These are phyloP conservation scores for Platysteira castanea DNA, from an alignment of 2,113 vertebrate species.

Conservation along the genomic window DNA sequence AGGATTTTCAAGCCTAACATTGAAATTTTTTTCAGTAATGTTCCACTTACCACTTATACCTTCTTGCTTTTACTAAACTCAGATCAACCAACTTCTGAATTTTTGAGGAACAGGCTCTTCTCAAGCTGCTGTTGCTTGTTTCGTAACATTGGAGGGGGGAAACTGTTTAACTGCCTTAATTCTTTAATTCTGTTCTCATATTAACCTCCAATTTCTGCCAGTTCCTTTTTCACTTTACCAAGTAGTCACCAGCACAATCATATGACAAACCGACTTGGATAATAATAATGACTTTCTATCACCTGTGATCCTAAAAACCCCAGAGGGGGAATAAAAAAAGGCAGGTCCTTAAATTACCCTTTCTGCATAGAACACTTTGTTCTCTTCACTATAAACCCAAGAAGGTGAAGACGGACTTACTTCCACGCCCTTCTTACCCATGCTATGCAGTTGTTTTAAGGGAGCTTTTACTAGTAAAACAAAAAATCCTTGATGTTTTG, in stretches of 20 bases:
- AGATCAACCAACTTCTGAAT: neutral
- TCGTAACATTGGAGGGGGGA: neutral
- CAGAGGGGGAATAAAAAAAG: neutral
- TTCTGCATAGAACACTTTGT: neutral
- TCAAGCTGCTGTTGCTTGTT: neutral
- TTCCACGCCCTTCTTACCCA: neutral
- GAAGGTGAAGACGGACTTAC: neutral
- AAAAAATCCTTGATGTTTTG: neutral
- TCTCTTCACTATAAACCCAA: neutral
- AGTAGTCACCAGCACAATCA: neutral
- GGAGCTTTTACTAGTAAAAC: neutral
- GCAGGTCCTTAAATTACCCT: neutral
- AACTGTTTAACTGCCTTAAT: neutral
- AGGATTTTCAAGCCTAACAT: neutral
- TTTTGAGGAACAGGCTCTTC: neutral
- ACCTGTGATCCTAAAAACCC: neutral
- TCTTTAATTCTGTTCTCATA: neutral
- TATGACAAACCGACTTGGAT: neutral
- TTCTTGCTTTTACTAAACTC: neutral
- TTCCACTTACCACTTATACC: neutral
- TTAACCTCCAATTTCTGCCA: neutral
- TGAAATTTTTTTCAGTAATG: neutral
- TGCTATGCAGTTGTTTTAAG: neutral
- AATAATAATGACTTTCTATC: neutral
- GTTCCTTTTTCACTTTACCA: constrained; percentile 1